phyloP scores from a whole-genome alignment of 2,888 invertebrate genomes.

The Achlya flavicornis region DNA sequence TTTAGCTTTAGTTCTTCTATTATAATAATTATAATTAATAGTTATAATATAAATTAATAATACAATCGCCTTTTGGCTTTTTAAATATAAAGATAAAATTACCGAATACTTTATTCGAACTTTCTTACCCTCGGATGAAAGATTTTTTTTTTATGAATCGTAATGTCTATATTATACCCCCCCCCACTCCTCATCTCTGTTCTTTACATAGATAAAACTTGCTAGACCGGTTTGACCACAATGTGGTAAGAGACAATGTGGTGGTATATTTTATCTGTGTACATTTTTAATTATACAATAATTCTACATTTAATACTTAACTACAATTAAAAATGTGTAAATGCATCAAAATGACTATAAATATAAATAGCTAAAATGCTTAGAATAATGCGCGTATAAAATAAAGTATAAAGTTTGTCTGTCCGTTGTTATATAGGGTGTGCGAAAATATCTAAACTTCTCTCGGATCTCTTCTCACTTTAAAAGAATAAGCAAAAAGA shows the following conservation, averaged over 20 bases:
- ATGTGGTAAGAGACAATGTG: not conserved
- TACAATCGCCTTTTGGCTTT: not conserved
- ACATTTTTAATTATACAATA: slow-evolving; percentile 10
- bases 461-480: not conserved
- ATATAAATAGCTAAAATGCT: slow-evolving; percentile 18
- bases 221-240: not conserved
- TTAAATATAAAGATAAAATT: not conserved
- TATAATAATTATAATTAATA: slow-evolving; percentile 15
- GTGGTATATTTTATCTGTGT: not conserved
- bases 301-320: slow-evolving; percentile 16
- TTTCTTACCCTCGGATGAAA: too few relatives aligned
- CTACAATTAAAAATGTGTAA: slow-evolving; percentile 42
- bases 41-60: slow-evolving; percentile 12
- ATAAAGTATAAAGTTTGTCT: slow-evolving; percentile 20
- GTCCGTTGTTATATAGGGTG: not conserved
- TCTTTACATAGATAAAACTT: too few relatives aligned
- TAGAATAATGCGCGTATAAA: not conserved
- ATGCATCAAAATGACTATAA: slow-evolving; percentile 58
- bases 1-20: slow-evolving; percentile 68
- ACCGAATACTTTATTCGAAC: not conserved
- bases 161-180: too few relatives aligned
- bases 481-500: too few relatives aligned
- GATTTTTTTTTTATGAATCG: too few relatives aligned
- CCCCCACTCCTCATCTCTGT: too few relatives aligned
- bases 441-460: not conserved